A percentile compares a stretch with the other conserved stretches of the same genome.
Conservation (phyloP, 2,113 vertebrate species). For the Halichoerus grypus region DNA sequence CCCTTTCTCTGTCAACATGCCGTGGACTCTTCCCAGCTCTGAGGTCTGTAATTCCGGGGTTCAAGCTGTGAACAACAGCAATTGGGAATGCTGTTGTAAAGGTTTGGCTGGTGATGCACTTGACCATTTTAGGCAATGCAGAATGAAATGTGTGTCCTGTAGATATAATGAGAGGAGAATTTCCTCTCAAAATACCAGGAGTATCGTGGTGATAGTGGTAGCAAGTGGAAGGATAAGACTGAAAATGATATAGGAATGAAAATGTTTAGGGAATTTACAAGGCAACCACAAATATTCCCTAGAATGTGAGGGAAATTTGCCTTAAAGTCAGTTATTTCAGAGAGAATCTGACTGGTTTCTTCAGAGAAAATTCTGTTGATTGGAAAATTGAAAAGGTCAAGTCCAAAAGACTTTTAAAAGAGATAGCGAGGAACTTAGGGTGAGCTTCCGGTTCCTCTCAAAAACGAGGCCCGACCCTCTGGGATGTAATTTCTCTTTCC, state of each 20-base stretch:
- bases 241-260: not conserved
- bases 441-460: not conserved
- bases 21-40: not conserved
- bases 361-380: not conserved
- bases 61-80: not conserved
- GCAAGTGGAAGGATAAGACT: not conserved
- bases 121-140: not conserved
- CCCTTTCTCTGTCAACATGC: not conserved
- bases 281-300: not conserved
- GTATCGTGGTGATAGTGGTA: not conserved
- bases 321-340: not conserved
- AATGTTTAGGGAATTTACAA: not conserved
- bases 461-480: not conserved
- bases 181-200: not conserved
- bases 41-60: not conserved
- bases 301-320: not conserved
- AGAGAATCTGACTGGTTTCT: not conserved
- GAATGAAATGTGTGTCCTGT: not conserved
- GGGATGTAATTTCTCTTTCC: not conserved
- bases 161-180: not conserved
- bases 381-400: conserved; percentile 36
- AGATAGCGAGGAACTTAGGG: not conserved
- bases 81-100: not conserved
- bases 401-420: not conserved
- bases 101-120: not conserved